Percentiles rank a stretch among this genome's conserved stretches.
These are phyloP conservation scores for Miopithecus talapoin DNA, from an alignment of 2,797 vertebrate genomes.

Conservation along the genomic window DNA sequence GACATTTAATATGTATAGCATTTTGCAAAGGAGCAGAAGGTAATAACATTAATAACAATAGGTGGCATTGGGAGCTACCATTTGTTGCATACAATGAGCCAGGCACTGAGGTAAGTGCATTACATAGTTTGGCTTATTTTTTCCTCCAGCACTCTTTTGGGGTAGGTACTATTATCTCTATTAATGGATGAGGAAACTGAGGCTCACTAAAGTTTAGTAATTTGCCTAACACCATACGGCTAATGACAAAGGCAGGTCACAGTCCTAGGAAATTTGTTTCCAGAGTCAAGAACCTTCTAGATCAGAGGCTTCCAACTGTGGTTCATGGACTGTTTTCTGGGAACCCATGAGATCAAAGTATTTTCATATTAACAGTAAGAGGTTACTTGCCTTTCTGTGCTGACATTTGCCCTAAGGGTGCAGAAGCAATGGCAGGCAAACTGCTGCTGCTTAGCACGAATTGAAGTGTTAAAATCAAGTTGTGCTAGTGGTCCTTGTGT, in stretches of 20 bases:
- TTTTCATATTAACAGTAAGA: not conserved
- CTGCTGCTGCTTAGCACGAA: not conserved
- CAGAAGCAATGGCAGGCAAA: not conserved
- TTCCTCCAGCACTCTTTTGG: not conserved
- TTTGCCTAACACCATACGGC: not conserved
- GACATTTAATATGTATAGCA: not conserved
- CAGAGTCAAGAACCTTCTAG: not conserved
- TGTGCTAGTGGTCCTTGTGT: rapidly evolving
- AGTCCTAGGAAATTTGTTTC: not conserved
- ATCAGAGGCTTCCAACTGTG: not conserved
- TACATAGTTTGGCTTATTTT: not conserved
- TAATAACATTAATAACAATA: not conserved
- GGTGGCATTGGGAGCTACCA: not conserved
- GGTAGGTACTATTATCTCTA: not conserved
- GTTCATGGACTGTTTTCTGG: not conserved
- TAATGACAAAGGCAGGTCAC: not conserved
- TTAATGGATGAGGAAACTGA: not conserved
- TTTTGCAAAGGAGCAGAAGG: not conserved
- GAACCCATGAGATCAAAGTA: not conserved
- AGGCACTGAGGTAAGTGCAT: not conserved
- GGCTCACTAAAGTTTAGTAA: not conserved
- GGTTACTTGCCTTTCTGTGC: not conserved
- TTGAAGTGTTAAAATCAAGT: not conserved
- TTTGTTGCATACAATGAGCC: not conserved
- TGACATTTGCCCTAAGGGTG: not conserved